Base-by-base conservation (phyloP, 2,113 vertebrate species). In the Epinephelus cyanopodus region DNA sequence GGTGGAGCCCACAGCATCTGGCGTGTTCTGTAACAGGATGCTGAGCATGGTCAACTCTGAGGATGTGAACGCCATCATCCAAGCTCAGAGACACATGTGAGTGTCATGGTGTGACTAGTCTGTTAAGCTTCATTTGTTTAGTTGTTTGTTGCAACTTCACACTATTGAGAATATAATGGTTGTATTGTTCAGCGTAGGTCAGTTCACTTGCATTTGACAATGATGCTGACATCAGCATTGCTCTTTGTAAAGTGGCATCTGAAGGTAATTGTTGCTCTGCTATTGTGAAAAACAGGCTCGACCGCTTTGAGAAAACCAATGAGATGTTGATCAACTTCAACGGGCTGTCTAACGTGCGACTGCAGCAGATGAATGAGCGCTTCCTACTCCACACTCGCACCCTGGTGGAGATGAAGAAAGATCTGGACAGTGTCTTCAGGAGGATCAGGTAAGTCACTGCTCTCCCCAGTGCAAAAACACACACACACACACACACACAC, bases 261-360 rank as follows among this genome's bases (percentile, higher is more conserved):
- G 42, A 75, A 27, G 3, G 0, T 50, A 14, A 23, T 19, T 77
- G 15, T 74, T 72, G 37, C 13, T 75, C 17, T 83, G 18, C 57
- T 74, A 15, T 67, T 83, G 2, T 82, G 13, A 19, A 37, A 37
- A 79, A 63, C 85, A 99, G 98, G 98, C 80, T 99, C 47, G 98
- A 99, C 84, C 97, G 98, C 1, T 99, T 99, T 23, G 98, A 99
- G 92, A 99, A 99, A 91, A 99, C 98, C 61, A 99, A 99, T 0
- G 98, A 99, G 93, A 99, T 99, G 98, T 95, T 99, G 37, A 96
- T 99, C 75, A 99, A 99, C 88, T 99, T 99, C 82, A 99, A 99
- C 68, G 97, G 96, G 56, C 95, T 99, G 74, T 99, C 98, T 0
- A 97, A 93, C 0, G 94, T 96, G 8, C 94, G 98, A 45, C 95